Conservation (phyloP, 2,113 vertebrate species). For the Mormyrus iriodes region DNA sequence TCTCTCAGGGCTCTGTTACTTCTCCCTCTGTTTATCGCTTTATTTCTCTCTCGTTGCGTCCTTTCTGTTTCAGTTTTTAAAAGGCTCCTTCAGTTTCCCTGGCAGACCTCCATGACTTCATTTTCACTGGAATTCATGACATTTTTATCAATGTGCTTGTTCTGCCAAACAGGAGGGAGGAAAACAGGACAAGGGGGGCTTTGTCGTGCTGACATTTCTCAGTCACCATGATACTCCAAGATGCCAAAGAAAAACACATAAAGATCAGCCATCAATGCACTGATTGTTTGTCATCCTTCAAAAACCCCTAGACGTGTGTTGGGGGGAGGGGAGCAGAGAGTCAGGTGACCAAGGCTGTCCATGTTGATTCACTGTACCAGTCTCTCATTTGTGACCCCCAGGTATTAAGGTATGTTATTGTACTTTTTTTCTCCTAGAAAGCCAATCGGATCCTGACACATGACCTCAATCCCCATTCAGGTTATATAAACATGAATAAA, state of each 20-base stretch:
- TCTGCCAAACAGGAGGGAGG: background rate
- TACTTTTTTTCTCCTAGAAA: background rate
- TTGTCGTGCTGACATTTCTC: slow-evolving; percentile 14
- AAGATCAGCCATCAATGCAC: background rate
- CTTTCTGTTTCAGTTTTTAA: slow-evolving; percentile 15
- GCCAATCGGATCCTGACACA: background rate
- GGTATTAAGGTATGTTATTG: background rate
- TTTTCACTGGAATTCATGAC: slow-evolving; percentile 19
- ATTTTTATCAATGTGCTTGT: slow-evolving; percentile 14
- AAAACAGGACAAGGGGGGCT: background rate
- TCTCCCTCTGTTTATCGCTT: background rate
- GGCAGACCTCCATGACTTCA: slow-evolving; percentile 8
- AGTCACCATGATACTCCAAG: background rate
- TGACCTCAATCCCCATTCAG: background rate
- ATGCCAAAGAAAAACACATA: slow-evolving; percentile 11
- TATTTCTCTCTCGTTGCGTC: background rate
- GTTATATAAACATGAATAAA: background rate
- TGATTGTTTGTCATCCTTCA: background rate
- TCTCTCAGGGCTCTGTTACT: background rate
- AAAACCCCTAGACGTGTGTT: background rate
- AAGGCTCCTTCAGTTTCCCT: background rate
- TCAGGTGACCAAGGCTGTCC: background rate
- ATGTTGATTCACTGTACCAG: background rate
- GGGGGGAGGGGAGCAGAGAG: background rate
- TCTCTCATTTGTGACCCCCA: background rate